Evolutionary conservation across 2,797 vertebrate genomes (phyloP).

Genomic region (Naso thynnoides): DNA sequence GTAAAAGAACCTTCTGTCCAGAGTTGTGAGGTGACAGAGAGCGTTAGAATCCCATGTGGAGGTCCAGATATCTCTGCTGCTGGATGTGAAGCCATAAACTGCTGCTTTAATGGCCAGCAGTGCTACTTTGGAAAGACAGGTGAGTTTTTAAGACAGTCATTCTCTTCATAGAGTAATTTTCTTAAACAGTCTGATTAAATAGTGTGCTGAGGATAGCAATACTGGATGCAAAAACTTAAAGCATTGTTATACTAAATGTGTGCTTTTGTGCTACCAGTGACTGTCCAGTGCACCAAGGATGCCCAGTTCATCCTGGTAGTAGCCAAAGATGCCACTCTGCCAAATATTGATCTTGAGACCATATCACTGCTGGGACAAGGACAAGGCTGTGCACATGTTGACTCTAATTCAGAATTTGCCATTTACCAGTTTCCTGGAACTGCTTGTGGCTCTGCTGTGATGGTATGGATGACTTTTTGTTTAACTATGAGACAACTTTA

Average conservation of each 20-base stretch:
- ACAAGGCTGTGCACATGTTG: constrained; percentile 62
- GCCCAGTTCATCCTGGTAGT: constrained; percentile 80
- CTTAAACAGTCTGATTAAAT: no score
- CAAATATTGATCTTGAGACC: constrained; percentile 67
- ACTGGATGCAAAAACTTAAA: no score
- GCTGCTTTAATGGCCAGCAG: constrained; percentile 71
- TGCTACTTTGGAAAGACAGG: constrained; percentile 82
- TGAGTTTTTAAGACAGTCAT: no score
- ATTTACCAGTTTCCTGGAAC: constrained; percentile 82
- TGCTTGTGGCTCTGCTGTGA: constrained; percentile 74
- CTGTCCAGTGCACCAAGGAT: constrained; percentile 81
- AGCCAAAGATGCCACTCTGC: constrained; percentile 73
- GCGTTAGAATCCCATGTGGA: constrained; percentile 73
- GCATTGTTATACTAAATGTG: no score
- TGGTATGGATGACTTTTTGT: constrained; percentile 61
- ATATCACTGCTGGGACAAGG: constrained; percentile 61
- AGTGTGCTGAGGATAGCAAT: no score
- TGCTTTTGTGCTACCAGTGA: constrained; percentile 68
- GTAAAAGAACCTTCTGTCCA: not conserved
- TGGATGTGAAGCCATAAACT: constrained; percentile 67
- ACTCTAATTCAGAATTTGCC: constrained; percentile 73
- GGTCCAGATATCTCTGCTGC: constrained; percentile 28
- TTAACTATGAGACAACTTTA: not conserved
- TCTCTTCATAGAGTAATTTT: no score
- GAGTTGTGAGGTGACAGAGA: constrained; percentile 57